These are phyloP conservation scores for Neofelis nebulosa DNA, from an alignment of 2,113 vertebrate genomes.

Conservation along the genomic window DNA sequence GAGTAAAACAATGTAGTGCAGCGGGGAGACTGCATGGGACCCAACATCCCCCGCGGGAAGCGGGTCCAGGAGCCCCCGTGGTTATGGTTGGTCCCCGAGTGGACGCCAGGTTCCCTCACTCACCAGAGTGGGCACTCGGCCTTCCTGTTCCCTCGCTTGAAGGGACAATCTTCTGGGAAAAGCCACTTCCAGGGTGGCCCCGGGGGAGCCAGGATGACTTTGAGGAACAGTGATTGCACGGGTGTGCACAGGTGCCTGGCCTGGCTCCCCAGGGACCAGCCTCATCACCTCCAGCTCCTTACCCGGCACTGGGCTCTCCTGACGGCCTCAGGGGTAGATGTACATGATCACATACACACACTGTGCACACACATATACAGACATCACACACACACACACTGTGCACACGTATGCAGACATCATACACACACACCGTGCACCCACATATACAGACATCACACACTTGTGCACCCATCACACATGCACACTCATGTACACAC, in stretches of 20 bases:
- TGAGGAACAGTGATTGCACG: not conserved
- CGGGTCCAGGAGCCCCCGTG: not conserved
- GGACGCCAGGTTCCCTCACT: fast-evolving
- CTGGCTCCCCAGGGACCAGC: not conserved
- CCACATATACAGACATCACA: not conserved
- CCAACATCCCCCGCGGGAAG: not conserved
- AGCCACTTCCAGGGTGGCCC: not conserved
- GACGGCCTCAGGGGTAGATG: not conserved
- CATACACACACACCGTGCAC: not conserved
- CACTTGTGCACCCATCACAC: not conserved
- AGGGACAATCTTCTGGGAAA: not conserved
- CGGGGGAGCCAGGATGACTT: not conserved
- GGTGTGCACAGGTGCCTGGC: too few species aligned
- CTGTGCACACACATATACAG: not conserved
- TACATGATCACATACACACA: not conserved
- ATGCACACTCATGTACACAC: not conserved
- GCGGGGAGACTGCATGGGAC: not conserved
- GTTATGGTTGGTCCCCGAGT: too few species aligned
- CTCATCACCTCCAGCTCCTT: not conserved
- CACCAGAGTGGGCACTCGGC: not conserved
- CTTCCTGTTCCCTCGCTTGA: not conserved
- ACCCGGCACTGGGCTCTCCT: not conserved
- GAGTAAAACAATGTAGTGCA: not conserved
- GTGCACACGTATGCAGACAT: not conserved
- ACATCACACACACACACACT: not conserved